phyloP scores from a whole-genome alignment of 2,888 invertebrate species.

The Leptarthrus brevirostris region DNA sequence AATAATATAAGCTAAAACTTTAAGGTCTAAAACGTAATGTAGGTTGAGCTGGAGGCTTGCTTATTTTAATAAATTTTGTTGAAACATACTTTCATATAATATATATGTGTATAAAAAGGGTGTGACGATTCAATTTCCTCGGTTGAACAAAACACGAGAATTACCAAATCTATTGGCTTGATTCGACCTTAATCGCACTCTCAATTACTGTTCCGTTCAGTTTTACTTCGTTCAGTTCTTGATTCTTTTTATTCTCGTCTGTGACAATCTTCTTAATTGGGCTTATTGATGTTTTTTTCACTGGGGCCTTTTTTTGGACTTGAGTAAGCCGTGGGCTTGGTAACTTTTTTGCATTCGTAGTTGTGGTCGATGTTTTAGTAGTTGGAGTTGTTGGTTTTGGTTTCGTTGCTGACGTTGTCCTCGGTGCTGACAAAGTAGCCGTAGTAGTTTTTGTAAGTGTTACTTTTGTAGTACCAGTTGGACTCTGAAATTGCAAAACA shows the following conservation, averaged over 20 bases:
- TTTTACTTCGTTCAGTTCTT: not conserved
- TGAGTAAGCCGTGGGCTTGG: constrained; percentile 7
- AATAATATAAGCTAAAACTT: constrained; percentile 29
- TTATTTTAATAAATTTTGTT: constrained; percentile 36
- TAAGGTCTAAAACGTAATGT: constrained; percentile 19
- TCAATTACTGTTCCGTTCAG: constrained; percentile 19
- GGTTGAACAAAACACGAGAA: not conserved
- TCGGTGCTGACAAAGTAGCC: constrained; percentile 47
- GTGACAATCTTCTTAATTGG: constrained; percentile 15
- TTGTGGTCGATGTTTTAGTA: constrained; percentile 50
- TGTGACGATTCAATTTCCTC: constrained; percentile 26
- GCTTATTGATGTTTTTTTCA: constrained; percentile 24
- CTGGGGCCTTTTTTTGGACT: constrained; percentile 13
- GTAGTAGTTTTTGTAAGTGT: constrained; percentile 28
- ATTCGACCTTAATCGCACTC: not conserved
- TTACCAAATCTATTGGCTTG: not conserved
- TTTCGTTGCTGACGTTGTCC: constrained; percentile 54
- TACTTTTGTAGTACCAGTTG: constrained; percentile 4
- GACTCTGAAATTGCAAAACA: constrained; percentile 23
- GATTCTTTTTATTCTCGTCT: not conserved
- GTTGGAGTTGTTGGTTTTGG: constrained; percentile 54
- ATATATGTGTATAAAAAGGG: constrained; percentile 36
- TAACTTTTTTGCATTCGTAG: constrained; percentile 39
- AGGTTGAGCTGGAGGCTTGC: not conserved
- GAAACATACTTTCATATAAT: constrained; percentile 25